phyloP scores from a whole-genome alignment of 2,888 invertebrate species.

The Clunio marinus region DNA sequence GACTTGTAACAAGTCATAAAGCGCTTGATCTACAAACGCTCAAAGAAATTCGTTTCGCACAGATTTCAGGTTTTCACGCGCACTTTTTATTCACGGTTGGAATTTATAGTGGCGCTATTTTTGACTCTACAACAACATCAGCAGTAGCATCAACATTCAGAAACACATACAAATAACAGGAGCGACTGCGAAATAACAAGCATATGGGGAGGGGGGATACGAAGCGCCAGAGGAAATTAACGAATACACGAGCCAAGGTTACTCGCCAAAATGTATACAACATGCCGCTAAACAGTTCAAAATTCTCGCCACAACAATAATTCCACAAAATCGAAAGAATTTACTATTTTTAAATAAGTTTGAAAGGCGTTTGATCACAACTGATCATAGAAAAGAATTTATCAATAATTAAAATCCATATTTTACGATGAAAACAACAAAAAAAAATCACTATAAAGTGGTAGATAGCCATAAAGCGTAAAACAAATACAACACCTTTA shows the following conservation, averaged over 20 bases:
- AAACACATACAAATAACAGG: constrained; percentile 9
- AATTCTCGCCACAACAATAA: not conserved
- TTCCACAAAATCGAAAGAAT: not conserved
- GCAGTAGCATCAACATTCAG: constrained; percentile 6
- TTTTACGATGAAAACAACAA: too few species aligned
- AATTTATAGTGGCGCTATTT: constrained; percentile 39
- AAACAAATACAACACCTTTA: too few species aligned
- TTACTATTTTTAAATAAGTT: not conserved
- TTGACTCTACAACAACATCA: constrained; percentile 20
- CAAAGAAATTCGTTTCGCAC: not conserved
- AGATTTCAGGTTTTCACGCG: constrained; percentile 31
- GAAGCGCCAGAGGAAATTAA: constrained; percentile 35
- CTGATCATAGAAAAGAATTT: not conserved
- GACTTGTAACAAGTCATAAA: constrained; percentile 1
- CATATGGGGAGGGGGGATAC: not conserved
- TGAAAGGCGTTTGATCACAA: not conserved
- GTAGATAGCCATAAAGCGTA: too few species aligned
- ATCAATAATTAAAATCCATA: constrained; percentile 16
- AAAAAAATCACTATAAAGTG: too few species aligned
- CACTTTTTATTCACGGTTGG: constrained; percentile 25
- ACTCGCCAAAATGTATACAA: constrained; percentile 30
- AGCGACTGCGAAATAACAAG: not conserved
- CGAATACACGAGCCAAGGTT: constrained; percentile 39
- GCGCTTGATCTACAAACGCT: not conserved
- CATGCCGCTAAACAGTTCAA: constrained; percentile 38